phyloP scores from a whole-genome alignment of 37 sponge, comb jelly and placozoan genomes.

The Aplysina aerophoba region DNA sequence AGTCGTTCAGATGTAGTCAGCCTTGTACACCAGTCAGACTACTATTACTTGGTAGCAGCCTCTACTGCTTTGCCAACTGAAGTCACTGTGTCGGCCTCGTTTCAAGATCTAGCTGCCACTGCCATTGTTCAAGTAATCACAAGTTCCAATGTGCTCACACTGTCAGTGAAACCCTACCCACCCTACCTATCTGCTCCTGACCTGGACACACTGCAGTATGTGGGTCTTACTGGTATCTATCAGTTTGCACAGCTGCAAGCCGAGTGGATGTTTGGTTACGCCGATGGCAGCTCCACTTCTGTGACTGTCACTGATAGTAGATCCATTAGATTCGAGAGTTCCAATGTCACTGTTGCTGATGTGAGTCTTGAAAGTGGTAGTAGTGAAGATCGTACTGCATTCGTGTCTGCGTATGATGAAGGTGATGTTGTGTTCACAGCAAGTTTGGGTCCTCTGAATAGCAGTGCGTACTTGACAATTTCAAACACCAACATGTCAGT shows the following conservation, averaged over 20 bases:
- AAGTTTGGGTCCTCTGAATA: not conserved
- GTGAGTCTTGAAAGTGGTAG: not conserved
- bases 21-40: not conserved
- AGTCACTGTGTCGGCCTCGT: not conserved
- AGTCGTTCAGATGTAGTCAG: not conserved
- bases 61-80: not conserved
- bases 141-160: not conserved
- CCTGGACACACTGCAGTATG: not conserved
- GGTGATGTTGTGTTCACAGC: constrained; percentile 4
- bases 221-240: not conserved
- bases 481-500: constrained; percentile 6
- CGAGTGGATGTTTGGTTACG: not conserved
- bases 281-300: not conserved
- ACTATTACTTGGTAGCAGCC: not conserved
- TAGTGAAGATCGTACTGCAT: not conserved
- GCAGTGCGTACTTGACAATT: constrained; percentile 1
- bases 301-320: not conserved
- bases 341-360: not conserved
- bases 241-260: constrained; percentile 12
- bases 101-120: not conserved
- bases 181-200: not conserved
- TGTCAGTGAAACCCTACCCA: constrained; percentile 6
- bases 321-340: too few relatives aligned
- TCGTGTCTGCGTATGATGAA: not conserved
- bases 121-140: not conserved